Conservation (phyloP, 2,797 vertebrate genomes). For the Columba guinea region DNA sequence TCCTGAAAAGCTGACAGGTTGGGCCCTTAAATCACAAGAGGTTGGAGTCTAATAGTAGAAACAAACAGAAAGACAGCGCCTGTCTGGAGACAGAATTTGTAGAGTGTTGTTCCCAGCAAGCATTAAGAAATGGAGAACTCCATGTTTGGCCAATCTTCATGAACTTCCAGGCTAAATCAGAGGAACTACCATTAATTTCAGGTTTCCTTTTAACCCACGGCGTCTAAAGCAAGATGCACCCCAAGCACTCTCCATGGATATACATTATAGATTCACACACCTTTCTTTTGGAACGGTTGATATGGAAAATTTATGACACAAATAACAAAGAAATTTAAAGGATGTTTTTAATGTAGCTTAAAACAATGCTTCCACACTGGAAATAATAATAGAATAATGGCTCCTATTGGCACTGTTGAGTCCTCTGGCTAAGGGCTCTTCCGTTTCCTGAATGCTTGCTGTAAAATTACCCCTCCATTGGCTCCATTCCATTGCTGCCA, state of each 20-base stretch:
- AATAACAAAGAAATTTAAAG: slow-evolving; percentile 44
- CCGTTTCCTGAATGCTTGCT: slow-evolving; percentile 78
- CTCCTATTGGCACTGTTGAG: slow-evolving; percentile 37
- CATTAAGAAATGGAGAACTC: background rate
- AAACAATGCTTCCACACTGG: slow-evolving; percentile 59
- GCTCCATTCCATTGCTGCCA: slow-evolving; percentile 72
- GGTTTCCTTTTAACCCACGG: background rate
- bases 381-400: slow-evolving; percentile 68
- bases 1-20: background rate
- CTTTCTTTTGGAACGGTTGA: background rate
- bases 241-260: background rate
- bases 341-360: slow-evolving; percentile 64
- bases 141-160: background rate
- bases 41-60: background rate
- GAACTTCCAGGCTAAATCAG: background rate
- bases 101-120: background rate
- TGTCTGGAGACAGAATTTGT: background rate
- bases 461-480: slow-evolving; percentile 76
- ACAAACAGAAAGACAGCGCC: background rate
- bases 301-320: slow-evolving; percentile 39
- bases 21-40: background rate
- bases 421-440: slow-evolving; percentile 38
- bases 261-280: background rate
- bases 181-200: background rate
- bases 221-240: background rate